phyloP scores from a whole-genome alignment of 2,113 vertebrate species.

The Osmerus eperlanus region DNA sequence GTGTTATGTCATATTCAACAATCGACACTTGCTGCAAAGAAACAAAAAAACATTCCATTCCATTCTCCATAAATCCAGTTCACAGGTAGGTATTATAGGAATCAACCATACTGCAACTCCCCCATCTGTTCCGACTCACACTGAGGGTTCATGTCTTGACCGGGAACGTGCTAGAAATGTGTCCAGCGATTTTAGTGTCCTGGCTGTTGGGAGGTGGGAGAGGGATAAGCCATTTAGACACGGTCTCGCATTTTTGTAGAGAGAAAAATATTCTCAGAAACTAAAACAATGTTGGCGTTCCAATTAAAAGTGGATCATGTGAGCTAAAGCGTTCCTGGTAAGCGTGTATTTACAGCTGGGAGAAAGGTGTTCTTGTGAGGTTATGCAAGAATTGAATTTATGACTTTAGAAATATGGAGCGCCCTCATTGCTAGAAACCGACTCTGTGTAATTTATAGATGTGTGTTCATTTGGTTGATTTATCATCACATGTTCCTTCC shows the following conservation, averaged over 20 bases:
- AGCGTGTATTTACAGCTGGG: background rate
- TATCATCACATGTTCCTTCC: background rate
- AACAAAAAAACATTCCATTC: background rate
- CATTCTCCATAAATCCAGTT: conserved; percentile 21
- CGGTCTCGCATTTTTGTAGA: no score
- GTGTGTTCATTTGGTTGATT: background rate
- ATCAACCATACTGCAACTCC: conserved; percentile 16
- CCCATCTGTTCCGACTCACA: conserved; percentile 23
- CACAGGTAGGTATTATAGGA: conserved; percentile 13
- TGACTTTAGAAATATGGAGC: conserved; percentile 1
- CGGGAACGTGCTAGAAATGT: background rate
- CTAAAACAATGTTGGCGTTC: background rate
- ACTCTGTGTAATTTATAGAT: background rate
- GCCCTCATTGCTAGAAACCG: background rate
- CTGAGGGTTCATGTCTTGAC: background rate
- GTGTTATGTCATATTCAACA: background rate
- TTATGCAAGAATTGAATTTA: conserved; percentile 18
- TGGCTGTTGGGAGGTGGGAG: no score
- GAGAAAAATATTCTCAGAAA: no score
- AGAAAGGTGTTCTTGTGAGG: background rate
- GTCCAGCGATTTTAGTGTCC: no score
- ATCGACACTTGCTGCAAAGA: background rate
- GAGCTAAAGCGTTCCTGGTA: background rate
- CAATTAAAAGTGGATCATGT: conserved; percentile 13
- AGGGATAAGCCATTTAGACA: no score